A percentile compares a stretch with the other conserved stretches of the same genome.
Conservation (phyloP, 2,113 vertebrate genomes). For the Amia ocellicauda region DNA sequence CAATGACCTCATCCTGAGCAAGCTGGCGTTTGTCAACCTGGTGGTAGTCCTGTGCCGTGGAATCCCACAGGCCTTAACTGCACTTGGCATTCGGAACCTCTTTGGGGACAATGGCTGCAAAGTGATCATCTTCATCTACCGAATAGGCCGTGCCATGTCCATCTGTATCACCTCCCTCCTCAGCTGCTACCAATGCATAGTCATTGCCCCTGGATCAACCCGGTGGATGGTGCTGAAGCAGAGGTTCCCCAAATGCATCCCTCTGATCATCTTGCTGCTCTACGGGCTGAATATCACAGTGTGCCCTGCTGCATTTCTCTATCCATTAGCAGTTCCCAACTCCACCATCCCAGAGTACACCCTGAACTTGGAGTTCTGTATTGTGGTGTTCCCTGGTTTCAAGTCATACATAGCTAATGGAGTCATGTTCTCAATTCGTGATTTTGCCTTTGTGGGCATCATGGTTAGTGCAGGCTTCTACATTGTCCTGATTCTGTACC, state of each 20-base stretch:
- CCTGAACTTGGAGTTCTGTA: constrained; percentile 40
- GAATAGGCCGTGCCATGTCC: constrained; percentile 37
- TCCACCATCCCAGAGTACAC: constrained; percentile 24
- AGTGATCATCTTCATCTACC: constrained; percentile 35
- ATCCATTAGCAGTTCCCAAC: constrained; percentile 22
- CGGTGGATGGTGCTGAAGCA: constrained; percentile 26
- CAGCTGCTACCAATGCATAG: constrained; percentile 40
- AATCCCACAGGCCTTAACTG: constrained; percentile 31
- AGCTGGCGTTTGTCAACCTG: constrained; percentile 36
- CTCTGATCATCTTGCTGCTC: constrained; percentile 28
- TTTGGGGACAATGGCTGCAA: constrained; percentile 30
- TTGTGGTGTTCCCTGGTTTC: constrained; percentile 32
- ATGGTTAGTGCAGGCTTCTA: constrained; percentile 28
- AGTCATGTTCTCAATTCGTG: constrained; percentile 24
- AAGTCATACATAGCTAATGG: constrained; percentile 35
- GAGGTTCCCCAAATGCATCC: constrained; percentile 24
- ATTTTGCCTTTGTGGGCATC: constrained; percentile 36
- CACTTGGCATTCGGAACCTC: constrained; percentile 21
- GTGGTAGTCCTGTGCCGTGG: constrained; percentile 36
- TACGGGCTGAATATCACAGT: constrained; percentile 31
- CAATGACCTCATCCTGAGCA: constrained; percentile 36
- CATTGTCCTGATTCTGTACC: constrained; percentile 24
- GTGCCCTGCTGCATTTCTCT: constrained; percentile 23
- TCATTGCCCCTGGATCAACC: constrained; percentile 21
- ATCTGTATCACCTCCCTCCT: constrained; percentile 40